Conservation (phyloP, 1,140 invertebrate genomes). For the Sminthurides bifidus region DNA sequence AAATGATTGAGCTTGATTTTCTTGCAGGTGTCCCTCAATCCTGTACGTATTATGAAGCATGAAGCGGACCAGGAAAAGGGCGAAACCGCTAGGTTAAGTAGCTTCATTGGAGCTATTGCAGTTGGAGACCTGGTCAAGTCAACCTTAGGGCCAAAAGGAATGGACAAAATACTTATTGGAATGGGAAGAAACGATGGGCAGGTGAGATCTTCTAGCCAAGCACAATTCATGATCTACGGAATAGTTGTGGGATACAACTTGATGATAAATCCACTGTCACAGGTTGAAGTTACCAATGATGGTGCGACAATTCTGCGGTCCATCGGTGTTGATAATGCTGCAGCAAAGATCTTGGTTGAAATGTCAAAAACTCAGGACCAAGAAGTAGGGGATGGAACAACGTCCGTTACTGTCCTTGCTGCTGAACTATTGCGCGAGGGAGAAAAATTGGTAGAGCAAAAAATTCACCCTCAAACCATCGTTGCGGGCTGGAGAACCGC, state of each 20-base stretch:
- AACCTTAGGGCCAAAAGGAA: slow-evolving; percentile 97
- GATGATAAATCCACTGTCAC: slow-evolving; percentile 2
- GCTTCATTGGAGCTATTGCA: slow-evolving; percentile 94
- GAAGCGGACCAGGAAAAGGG: slow-evolving; percentile 96
- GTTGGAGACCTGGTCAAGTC: slow-evolving; percentile 97
- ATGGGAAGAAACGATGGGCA: slow-evolving; percentile 62
- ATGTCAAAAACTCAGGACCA: slow-evolving; percentile 98
- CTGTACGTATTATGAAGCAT: slow-evolving; percentile 82
- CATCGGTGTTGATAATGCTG: slow-evolving; percentile 96
- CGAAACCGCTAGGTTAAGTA: slow-evolving; percentile 87
- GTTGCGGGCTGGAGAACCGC: slow-evolving; percentile 89
- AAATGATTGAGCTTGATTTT: slow-evolving; percentile 3
- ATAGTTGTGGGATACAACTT: neutral
- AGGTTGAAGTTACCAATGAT: slow-evolving; percentile 96
- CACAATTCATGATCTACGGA: neutral
- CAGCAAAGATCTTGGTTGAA: slow-evolving; percentile 95
- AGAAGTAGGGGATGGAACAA: slow-evolving; percentile 99
- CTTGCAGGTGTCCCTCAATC: slow-evolving; percentile 72
- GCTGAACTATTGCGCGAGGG: slow-evolving; percentile 89
- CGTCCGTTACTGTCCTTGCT: slow-evolving; percentile 94
- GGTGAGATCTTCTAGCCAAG: slow-evolving; percentile 10
- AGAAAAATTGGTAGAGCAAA: slow-evolving; percentile 83
- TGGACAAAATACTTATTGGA: slow-evolving; percentile 98
- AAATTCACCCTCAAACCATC: slow-evolving; percentile 97
- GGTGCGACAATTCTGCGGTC: slow-evolving; percentile 96